These are phyloP conservation scores for Carterocephalus palaemon DNA, from an alignment of 2,888 invertebrate genomes.

Conservation along the genomic window DNA sequence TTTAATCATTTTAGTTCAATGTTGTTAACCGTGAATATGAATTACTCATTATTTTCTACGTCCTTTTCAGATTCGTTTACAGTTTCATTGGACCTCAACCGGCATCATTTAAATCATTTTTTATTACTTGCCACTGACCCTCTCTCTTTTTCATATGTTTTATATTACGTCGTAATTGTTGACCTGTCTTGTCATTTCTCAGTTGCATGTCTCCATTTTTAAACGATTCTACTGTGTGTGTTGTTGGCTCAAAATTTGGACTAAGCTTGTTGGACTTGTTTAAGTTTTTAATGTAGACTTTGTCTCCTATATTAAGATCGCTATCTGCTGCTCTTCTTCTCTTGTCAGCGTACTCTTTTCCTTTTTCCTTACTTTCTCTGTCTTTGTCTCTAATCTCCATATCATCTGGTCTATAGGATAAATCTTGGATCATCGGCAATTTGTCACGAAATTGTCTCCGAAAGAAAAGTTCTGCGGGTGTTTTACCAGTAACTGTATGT, in stretches of 20 bases:
- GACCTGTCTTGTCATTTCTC: slow-evolving; percentile 25
- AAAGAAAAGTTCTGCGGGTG: too few species aligned
- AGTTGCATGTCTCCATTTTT: slow-evolving; percentile 26
- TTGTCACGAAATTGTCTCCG: too few species aligned
- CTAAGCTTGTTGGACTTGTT: slow-evolving; percentile 29
- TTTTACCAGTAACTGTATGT: too few species aligned
- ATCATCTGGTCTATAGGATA: too few species aligned
- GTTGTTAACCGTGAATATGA: too few species aligned
- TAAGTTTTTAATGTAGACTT: slow-evolving; percentile 32
- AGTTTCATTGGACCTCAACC: too few species aligned
- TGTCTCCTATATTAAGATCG: slow-evolving; percentile 30
- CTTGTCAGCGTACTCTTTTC: slow-evolving; percentile 28
- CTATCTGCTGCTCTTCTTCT: slow-evolving; percentile 26
- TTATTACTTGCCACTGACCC: slow-evolving; percentile 6
- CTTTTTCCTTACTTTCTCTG: slow-evolving; percentile 30
- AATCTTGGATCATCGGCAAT: too few species aligned
- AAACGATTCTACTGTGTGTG: slow-evolving; percentile 25
- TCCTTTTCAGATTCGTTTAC: too few species aligned
- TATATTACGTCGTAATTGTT: slow-evolving; percentile 7
- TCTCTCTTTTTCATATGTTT: slow-evolving; percentile 9
- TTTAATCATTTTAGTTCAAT: too few species aligned
- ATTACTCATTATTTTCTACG: too few species aligned
- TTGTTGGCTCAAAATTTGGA: slow-evolving; percentile 19
- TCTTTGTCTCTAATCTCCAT: slow-evolving; percentile 33
- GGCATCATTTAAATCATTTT: too few species aligned